Percentiles rank a stretch among this genome's conserved stretches.
Conservation (phyloP, 2,888 invertebrate genomes). For the Pardosa pseudoannulata region DNA sequence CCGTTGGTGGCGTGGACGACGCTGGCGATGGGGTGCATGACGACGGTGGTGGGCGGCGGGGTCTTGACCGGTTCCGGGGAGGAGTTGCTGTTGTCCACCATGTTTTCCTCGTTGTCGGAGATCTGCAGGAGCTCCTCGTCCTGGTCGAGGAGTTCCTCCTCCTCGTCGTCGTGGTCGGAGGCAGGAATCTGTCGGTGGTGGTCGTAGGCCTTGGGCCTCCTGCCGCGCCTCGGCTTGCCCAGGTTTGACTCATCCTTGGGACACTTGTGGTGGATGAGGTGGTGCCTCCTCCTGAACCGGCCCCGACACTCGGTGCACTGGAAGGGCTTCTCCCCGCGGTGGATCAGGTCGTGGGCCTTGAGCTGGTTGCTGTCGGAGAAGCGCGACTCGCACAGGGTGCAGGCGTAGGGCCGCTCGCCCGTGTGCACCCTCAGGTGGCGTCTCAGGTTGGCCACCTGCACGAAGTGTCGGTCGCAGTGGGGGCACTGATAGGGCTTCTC, state of each 20-base stretch:
- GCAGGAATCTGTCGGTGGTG: slow-evolving; percentile 2
- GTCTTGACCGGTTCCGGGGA: slow-evolving; percentile 36
- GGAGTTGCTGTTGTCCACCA: slow-evolving; percentile 42
- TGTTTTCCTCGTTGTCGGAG: slow-evolving; percentile 51
- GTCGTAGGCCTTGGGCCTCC: slow-evolving; percentile 75
- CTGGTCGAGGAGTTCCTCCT: slow-evolving; percentile 26
- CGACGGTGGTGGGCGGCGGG: slow-evolving; percentile 35
- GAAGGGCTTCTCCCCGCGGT: slow-evolving; percentile 93
- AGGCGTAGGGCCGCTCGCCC: slow-evolving; percentile 92
- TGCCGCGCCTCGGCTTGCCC: slow-evolving; percentile 75
- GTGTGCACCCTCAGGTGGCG: slow-evolving; percentile 93
- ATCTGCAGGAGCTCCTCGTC: slow-evolving; percentile 24
- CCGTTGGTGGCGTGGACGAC: slow-evolving; percentile 35
- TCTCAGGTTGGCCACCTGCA: slow-evolving; percentile 93
- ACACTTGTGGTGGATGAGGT: slow-evolving; percentile 90
- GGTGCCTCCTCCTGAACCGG: slow-evolving; percentile 90
- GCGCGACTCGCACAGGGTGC: slow-evolving; percentile 88
- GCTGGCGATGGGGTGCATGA: slow-evolving; percentile 31
- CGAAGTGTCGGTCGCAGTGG: slow-evolving; percentile 93
- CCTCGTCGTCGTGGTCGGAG: slow-evolving; percentile 24
- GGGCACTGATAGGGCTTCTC: slow-evolving; percentile 95
- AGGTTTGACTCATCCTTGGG: slow-evolving; percentile 78
- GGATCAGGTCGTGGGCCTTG: slow-evolving; percentile 91
- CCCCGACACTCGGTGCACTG: slow-evolving; percentile 87
- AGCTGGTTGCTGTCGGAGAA: slow-evolving; percentile 95